Evolutionary conservation across 2,888 invertebrate genomes (phyloP).

Genomic region (Eustalomyia histrio): DNA sequence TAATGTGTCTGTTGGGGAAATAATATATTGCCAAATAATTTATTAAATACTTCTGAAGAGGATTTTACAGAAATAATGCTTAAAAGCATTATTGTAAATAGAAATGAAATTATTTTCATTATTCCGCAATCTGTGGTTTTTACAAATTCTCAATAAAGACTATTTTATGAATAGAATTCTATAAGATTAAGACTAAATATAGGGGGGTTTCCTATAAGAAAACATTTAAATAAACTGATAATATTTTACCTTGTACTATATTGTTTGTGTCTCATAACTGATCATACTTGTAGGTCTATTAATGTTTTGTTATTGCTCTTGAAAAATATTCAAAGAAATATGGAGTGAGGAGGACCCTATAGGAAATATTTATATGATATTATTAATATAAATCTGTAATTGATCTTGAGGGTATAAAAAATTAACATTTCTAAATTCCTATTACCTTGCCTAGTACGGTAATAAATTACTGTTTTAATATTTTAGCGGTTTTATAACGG

Average conservation of each 20-base stretch:
- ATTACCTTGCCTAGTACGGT: too few species aligned
- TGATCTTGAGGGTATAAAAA: too few species aligned
- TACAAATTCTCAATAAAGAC: conserved; percentile 20
- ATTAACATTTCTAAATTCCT: too few species aligned
- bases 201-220: not conserved
- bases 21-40: conserved; percentile 18
- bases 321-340: too few species aligned
- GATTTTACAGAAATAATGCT: conserved; percentile 5
- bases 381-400: too few species aligned
- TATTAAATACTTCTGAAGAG: conserved; percentile 15
- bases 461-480: too few species aligned
- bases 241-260: conserved; percentile 48
- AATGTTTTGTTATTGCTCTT: too few species aligned
- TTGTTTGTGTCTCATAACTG: conserved; percentile 18
- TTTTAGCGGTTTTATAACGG: too few species aligned
- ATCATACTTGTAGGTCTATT: too few species aligned
- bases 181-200: not conserved
- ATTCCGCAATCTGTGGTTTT: conserved; percentile 13
- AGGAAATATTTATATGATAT: too few species aligned
- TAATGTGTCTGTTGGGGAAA: conserved; percentile 44
- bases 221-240: conserved; percentile 28
- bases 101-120: conserved; percentile 34
- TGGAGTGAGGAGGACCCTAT: too few species aligned
- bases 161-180: conserved; percentile 3
- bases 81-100: conserved; percentile 19